Conservation (phyloP, 1,140 invertebrate species). For the Platyscapa corneri region DNA sequence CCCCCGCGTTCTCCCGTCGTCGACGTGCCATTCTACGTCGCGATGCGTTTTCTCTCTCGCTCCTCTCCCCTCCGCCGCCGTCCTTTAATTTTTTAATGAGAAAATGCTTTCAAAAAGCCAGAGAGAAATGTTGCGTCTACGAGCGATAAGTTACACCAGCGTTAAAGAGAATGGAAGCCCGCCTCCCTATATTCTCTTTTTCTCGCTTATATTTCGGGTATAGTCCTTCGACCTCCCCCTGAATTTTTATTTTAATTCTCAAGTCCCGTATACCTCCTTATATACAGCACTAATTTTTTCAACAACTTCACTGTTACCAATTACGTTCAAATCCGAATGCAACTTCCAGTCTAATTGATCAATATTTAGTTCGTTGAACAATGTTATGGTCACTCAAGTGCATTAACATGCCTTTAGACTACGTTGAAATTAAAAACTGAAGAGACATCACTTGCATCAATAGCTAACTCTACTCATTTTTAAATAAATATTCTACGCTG, state of each 20-base stretch:
- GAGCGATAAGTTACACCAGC: constrained; percentile 71
- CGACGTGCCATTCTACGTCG: constrained; percentile 51
- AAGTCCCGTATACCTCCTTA: not conserved
- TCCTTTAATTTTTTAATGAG: constrained; percentile 76
- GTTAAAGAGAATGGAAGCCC: constrained; percentile 67
- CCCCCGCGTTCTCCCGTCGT: constrained; percentile 43
- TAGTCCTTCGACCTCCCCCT: not conserved
- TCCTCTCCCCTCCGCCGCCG: constrained; percentile 48
- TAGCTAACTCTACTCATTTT: too few relatives aligned
- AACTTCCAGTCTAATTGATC: not conserved
- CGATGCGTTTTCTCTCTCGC: constrained; percentile 53
- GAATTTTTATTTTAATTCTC: not conserved
- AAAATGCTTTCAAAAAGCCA: constrained; percentile 75
- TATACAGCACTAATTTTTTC: not conserved
- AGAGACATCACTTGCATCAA: too few relatives aligned
- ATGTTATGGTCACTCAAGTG: not conserved
- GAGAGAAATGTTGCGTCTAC: constrained; percentile 73
- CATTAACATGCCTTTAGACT: not conserved
- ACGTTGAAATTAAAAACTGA: too few relatives aligned
- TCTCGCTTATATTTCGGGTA: constrained; percentile 1
- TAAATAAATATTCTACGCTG: too few relatives aligned
- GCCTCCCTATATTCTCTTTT: constrained; percentile 49
- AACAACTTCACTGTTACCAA: not conserved
- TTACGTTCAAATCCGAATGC: not conserved
- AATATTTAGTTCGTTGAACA: not conserved